phyloP scores from a whole-genome alignment of 2,797 vertebrate genomes.

The Taeniopygia guttata region DNA sequence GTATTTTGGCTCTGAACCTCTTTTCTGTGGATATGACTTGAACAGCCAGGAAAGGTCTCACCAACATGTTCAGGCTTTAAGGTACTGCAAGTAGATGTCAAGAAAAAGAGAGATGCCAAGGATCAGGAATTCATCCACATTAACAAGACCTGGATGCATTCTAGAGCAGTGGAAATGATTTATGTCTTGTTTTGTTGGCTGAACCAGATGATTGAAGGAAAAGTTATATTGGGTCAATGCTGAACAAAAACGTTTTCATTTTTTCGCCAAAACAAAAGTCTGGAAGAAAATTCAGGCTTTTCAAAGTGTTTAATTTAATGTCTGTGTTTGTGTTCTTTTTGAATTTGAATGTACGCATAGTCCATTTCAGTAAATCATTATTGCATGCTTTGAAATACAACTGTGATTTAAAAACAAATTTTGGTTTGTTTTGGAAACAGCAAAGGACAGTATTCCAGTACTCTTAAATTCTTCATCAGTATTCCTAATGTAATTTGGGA shows the following conservation, averaged over 20 bases:
- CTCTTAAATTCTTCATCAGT: background rate
- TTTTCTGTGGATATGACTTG: background rate
- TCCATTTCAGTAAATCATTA: constrained; percentile 21
- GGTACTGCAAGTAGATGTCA: accelerated
- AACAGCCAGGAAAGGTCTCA: background rate
- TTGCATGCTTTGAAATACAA: constrained; percentile 2
- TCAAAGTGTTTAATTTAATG: constrained; percentile 18
- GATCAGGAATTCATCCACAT: background rate
- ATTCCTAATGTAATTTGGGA: background rate
- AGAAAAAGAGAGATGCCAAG: background rate
- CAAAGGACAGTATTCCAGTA: background rate
- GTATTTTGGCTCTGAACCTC: background rate
- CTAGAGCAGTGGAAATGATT: background rate
- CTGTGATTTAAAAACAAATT: background rate
- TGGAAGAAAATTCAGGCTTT: constrained; percentile 11
- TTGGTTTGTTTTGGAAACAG: background rate
- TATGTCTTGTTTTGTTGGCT: background rate
- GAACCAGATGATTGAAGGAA: constrained; percentile 9
- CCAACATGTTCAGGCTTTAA: background rate
- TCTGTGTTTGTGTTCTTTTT: background rate
- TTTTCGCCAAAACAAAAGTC: constrained; percentile 35
- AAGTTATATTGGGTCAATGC: constrained; percentile 23
- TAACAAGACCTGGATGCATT: background rate
- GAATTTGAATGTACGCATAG: background rate
- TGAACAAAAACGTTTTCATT: constrained; percentile 16